A percentile compares a stretch with the other conserved stretches of the same genome.
Conservation (phyloP, 2,888 invertebrate species). For the Nematopogon swammerdamellus region DNA sequence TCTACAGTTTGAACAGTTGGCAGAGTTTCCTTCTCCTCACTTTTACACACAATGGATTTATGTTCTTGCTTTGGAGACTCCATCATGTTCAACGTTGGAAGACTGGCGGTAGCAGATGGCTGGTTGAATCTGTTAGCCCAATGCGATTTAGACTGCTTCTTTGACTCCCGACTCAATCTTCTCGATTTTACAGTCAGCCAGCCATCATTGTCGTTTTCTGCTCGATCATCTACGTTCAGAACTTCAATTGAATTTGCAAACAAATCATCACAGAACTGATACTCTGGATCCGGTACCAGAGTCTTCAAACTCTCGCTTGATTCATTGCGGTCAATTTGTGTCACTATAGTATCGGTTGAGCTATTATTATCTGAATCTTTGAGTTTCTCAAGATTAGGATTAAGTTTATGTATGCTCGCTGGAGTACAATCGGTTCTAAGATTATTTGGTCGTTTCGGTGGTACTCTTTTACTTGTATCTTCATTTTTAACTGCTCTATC, state of each 20-base stretch:
- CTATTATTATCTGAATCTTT: slow-evolving; percentile 44
- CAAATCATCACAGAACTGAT: slow-evolving; percentile 21
- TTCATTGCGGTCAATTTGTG: slow-evolving; percentile 41
- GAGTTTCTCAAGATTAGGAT: slow-evolving; percentile 24
- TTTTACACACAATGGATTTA: slow-evolving; percentile 19
- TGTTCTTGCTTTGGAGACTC: slow-evolving; percentile 45
- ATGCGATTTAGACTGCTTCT: slow-evolving; percentile 62
- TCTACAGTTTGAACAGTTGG: too few species aligned
- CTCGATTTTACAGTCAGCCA: slow-evolving; percentile 88
- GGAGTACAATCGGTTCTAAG: slow-evolving; percentile 34
- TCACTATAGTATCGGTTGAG: slow-evolving; percentile 56
- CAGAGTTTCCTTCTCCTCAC: too few species aligned
- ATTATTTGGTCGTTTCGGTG: slow-evolving; percentile 25
- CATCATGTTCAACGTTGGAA: slow-evolving; percentile 67
- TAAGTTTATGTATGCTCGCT: slow-evolving; percentile 25
- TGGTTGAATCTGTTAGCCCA: slow-evolving; percentile 78
- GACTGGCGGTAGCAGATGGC: slow-evolving; percentile 78
- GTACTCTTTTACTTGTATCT: slow-evolving; percentile 27
- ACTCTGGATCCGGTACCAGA: slow-evolving; percentile 37
- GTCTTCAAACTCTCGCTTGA: slow-evolving; percentile 49
- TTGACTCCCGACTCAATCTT: slow-evolving; percentile 54
- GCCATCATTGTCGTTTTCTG: slow-evolving; percentile 61
- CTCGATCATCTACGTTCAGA: slow-evolving; percentile 32
- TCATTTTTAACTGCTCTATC: slow-evolving; percentile 27
- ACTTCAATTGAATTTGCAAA: slow-evolving; percentile 44